These are phyloP conservation scores for Anolis sagrei DNA, from an alignment of 2,113 vertebrate species.

Conservation along the genomic window DNA sequence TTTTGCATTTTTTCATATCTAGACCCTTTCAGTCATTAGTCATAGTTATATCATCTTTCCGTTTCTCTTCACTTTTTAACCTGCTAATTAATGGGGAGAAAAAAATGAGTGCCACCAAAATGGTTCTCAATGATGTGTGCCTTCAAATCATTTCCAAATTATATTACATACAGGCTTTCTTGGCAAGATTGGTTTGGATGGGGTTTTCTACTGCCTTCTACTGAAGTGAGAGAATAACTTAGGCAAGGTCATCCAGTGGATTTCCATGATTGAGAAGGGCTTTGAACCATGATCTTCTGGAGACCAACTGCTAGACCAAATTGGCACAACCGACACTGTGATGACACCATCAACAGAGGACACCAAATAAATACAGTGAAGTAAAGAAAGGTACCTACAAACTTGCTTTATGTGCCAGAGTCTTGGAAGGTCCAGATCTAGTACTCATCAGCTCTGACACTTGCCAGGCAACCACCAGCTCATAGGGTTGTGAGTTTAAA, in stretches of 20 bases:
- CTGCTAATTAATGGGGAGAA: slow-evolving; percentile 42
- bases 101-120: neutral
- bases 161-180: too few relatives aligned
- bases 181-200: too few relatives aligned
- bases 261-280: too few relatives aligned
- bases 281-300: too few relatives aligned
- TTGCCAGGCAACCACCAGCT: neutral
- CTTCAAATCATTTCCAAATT: too few relatives aligned
- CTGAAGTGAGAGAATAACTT: too few relatives aligned
- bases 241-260: too few relatives aligned
- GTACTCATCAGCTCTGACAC: neutral
- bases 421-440: neutral
- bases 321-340: too few relatives aligned
- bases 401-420: neutral
- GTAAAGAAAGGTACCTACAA: neutral
- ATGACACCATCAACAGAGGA: neutral
- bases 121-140: too few relatives aligned
- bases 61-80: slow-evolving; percentile 60
- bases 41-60: slow-evolving; percentile 44
- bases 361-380: neutral
- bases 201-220: too few relatives aligned
- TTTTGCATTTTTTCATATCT: slow-evolving; percentile 55
- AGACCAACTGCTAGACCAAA: too few relatives aligned
- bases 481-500: neutral
- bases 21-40: slow-evolving; percentile 47